Evolutionary conservation across 2,113 vertebrate species (phyloP).

Genomic region (Rallus limicola): DNA sequence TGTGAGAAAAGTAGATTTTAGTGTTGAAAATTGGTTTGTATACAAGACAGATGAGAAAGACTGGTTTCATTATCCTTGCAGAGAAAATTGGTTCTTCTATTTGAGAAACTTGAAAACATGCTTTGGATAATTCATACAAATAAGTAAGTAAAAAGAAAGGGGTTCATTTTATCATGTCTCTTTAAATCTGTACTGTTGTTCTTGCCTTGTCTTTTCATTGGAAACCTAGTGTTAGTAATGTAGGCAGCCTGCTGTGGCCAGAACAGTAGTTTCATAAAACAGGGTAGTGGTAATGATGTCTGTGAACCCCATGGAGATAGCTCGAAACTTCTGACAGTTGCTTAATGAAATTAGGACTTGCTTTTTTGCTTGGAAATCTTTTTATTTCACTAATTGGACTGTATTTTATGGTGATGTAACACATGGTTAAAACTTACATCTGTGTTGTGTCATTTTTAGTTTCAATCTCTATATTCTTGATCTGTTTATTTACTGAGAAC

Average conservation of each 20-base stretch:
- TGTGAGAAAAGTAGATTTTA: not conserved
- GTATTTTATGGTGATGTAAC: not conserved
- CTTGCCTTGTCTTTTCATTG: not conserved
- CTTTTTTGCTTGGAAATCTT: not conserved
- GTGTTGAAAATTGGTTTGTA: not conserved
- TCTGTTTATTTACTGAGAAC: slow-evolving; percentile 37
- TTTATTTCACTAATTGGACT: slow-evolving; percentile 35
- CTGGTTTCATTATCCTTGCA: not conserved
- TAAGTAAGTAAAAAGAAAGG: not conserved
- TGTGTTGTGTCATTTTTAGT: not conserved
- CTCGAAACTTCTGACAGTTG: not conserved
- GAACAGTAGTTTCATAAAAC: slow-evolving; percentile 33
- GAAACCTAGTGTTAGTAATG: not conserved
- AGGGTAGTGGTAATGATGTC: slow-evolving; percentile 21
- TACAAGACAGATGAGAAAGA: not conserved
- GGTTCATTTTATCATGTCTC: not conserved
- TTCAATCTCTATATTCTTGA: not conserved
- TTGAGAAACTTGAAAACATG: not conserved
- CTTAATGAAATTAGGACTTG: slow-evolving; percentile 20
- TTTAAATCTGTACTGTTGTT: not conserved
- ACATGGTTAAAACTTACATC: not conserved
- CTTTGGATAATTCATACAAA: not conserved
- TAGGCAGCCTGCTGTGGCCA: slow-evolving; percentile 17
- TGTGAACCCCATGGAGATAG: not conserved
- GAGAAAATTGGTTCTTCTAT: not conserved